Evolutionary conservation across 2,888 invertebrate species (phyloP).

Genomic region (Scelioninae gen. 1): DNA sequence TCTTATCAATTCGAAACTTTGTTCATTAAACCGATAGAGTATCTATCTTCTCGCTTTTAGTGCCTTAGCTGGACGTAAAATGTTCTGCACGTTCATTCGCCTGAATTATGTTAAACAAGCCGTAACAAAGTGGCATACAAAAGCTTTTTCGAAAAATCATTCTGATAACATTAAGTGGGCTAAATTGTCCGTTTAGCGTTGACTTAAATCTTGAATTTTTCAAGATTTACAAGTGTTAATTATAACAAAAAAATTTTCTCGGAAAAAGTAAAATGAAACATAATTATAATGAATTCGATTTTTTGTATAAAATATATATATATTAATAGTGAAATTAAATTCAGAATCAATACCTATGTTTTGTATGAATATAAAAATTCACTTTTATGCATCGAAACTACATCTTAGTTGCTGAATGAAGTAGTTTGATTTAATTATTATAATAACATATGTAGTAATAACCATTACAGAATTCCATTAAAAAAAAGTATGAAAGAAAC

Average conservation of each 20-base stretch:
- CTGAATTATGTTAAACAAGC: slow-evolving; percentile 54
- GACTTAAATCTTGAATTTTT: background rate
- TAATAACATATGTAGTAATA: too few relatives aligned
- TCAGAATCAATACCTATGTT: too few relatives aligned
- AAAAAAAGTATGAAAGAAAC: background rate
- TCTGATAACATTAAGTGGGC: slow-evolving; percentile 31
- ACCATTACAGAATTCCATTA: background rate
- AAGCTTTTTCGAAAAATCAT: slow-evolving; percentile 27
- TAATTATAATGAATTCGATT: too few relatives aligned
- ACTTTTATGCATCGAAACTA: too few relatives aligned
- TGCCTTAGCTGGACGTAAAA: slow-evolving; percentile 27
- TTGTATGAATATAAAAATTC: too few relatives aligned
- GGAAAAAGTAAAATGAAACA: background rate
- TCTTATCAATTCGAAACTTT: slow-evolving; percentile 48
- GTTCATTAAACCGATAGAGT: slow-evolving; percentile 56
- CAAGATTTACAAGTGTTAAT: background rate
- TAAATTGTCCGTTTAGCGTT: slow-evolving; percentile 24
- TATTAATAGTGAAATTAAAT: too few relatives aligned
- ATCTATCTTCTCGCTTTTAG: slow-evolving; percentile 40
- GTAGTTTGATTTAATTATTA: too few relatives aligned
- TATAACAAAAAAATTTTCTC: background rate
- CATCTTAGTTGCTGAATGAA: too few relatives aligned
- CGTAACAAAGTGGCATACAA: slow-evolving; percentile 35
- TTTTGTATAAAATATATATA: too few relatives aligned
- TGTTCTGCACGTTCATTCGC: slow-evolving; percentile 16